Percentiles rank a stretch among this genome's conserved stretches.
Conservation (phyloP, 2,888 invertebrate genomes). For the Metopia argyrocephala region DNA sequence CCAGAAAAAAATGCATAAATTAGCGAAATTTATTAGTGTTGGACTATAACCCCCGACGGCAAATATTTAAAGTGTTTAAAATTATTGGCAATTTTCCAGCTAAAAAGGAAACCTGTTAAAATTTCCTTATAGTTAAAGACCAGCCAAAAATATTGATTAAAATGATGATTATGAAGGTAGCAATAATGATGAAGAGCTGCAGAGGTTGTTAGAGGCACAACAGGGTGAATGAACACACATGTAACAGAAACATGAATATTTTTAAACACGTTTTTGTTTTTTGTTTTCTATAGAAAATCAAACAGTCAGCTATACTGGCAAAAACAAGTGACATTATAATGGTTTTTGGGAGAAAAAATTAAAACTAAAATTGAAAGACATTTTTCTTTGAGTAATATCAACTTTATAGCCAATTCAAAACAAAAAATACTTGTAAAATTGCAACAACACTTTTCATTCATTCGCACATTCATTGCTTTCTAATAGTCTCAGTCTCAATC, state of each 20-base stretch:
- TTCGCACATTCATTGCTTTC: slow-evolving; percentile 47
- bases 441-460: neutral
- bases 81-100: neutral
- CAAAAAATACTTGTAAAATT: neutral
- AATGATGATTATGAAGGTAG: neutral
- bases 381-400: slow-evolving; percentile 53
- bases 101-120: neutral
- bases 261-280: slow-evolving; percentile 32
- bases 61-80: neutral
- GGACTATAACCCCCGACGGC: neutral
- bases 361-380: neutral
- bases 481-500: slow-evolving; percentile 22
- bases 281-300: too few species aligned
- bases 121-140: neutral
- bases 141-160: neutral
- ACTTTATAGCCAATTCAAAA: neutral
- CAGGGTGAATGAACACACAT: slow-evolving; percentile 37
- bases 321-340: slow-evolving; percentile 12
- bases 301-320: too few species aligned
- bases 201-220: neutral
- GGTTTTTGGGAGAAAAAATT: neutral
- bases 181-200: slow-evolving; percentile 20
- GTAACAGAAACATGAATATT: slow-evolving; percentile 43
- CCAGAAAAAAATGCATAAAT: neutral
- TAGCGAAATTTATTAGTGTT: neutral